phyloP scores from a whole-genome alignment of 2,888 invertebrate species.

The Coelinius sp. region DNA sequence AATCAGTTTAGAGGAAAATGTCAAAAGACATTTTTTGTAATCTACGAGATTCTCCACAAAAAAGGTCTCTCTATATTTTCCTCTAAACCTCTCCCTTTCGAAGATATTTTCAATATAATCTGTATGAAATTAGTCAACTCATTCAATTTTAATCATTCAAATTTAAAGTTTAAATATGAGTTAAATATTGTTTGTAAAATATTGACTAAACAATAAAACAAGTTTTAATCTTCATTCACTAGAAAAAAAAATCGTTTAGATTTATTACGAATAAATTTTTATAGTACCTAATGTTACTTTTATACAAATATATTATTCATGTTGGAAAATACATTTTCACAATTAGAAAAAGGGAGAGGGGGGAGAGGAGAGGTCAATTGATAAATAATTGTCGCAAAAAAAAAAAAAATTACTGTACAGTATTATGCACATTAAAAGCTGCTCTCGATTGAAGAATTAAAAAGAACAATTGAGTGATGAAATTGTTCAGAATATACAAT shows the following conservation, averaged over 20 bases:
- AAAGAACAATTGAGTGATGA: neutral
- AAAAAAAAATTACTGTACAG: constrained; percentile 16
- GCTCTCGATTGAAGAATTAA: neutral
- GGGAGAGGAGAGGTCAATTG: neutral
- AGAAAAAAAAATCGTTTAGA: constrained; percentile 5
- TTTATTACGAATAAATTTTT: neutral
- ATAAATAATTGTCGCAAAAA: constrained; percentile 15
- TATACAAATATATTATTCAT: constrained; percentile 19
- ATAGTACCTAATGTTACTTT: constrained; percentile 9
- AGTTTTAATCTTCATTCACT: neutral
- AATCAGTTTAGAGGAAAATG: neutral
- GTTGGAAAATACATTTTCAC: neutral
- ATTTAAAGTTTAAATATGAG: neutral
- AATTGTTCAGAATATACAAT: neutral
- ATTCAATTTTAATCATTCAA: neutral
- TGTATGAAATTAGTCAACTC: neutral
- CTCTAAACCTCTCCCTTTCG: no score
- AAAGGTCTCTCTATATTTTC: no score
- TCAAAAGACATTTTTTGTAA: no score
- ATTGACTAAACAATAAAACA: constrained; percentile 17
- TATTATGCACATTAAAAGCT: constrained; percentile 5
- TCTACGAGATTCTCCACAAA: no score
- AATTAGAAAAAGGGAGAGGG: neutral
- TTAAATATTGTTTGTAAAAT: neutral
- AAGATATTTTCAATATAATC: neutral